Evolutionary conservation across 2,888 invertebrate genomes (phyloP).

Genomic region (Sturmia bella): DNA sequence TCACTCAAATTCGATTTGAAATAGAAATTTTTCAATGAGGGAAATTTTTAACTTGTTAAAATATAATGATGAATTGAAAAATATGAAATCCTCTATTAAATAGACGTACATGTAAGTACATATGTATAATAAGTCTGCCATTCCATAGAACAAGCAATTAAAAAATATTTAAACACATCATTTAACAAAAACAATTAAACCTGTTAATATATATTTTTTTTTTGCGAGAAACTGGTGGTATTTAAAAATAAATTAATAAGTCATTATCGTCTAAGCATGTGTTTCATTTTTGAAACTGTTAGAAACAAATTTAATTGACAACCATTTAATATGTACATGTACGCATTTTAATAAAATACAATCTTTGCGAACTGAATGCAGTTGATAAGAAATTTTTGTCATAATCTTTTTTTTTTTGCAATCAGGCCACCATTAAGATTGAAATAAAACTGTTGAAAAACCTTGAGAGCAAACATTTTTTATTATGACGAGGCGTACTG

Average conservation of each 20-base stretch:
- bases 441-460: not conserved
- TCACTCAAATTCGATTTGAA: too few species aligned
- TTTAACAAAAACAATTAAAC: too few species aligned
- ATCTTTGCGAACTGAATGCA: not conserved
- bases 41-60: too few species aligned
- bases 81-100: too few species aligned
- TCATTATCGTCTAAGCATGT: not conserved
- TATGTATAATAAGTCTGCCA: too few species aligned
- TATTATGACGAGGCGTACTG: not conserved
- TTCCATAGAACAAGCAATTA: too few species aligned
- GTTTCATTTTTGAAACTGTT: not conserved
- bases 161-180: too few species aligned
- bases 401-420: not conserved
- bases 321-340: not conserved
- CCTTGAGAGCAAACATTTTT: not conserved
- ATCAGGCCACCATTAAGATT: not conserved
- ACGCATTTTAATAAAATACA: not conserved
- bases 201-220: too few species aligned
- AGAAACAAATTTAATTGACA: not conserved
- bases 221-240: too few species aligned
- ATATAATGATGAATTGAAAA: too few species aligned
- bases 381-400: conserved; percentile 16
- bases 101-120: too few species aligned
- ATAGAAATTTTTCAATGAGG: too few species aligned
- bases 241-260: not conserved